Evolutionary conservation across 2,113 vertebrate species (phyloP).

Genomic region (Glaucidium brasilianum): DNA sequence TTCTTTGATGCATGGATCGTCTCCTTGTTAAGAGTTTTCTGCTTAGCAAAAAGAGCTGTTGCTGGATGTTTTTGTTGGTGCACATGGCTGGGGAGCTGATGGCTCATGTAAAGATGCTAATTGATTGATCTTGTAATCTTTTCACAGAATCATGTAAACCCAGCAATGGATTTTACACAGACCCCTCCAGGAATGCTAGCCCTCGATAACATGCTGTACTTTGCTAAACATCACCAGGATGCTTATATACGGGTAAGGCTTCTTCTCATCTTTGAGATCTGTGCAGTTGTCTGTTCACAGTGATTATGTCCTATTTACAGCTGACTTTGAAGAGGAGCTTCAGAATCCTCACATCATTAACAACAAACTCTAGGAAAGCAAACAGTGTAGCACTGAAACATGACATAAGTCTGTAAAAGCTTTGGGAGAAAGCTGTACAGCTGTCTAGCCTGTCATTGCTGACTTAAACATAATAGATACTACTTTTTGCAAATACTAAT

Average conservation of each 20-base stretch:
- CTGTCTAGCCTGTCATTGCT: background rate
- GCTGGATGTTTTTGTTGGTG: background rate
- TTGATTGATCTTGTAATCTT: background rate
- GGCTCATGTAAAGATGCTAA: background rate
- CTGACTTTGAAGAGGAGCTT: background rate
- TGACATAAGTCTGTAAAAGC: background rate
- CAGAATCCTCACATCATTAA: background rate
- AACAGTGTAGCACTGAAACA: background rate
- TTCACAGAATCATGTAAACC: conserved; percentile 95
- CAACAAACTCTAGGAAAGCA: background rate
- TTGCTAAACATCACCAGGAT: conserved; percentile 94
- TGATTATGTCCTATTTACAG: background rate
- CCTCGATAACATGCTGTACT: conserved; percentile 97
- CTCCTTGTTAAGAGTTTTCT: background rate
- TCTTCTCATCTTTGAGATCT: background rate
- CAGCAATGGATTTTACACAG: conserved; percentile 97
- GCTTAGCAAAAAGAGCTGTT: background rate
- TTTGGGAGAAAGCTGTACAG: background rate
- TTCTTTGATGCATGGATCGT: background rate
- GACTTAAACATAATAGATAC: background rate
- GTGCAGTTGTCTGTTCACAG: background rate
- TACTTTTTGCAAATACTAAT: background rate
- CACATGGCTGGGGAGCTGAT: no score
- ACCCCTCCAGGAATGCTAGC: conserved; percentile 98
- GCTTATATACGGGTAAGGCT: conserved; percentile 92